These are phyloP conservation scores for Drosophila fulvimacula DNA, from an alignment of 2,888 invertebrate species.

Conservation along the genomic window DNA sequence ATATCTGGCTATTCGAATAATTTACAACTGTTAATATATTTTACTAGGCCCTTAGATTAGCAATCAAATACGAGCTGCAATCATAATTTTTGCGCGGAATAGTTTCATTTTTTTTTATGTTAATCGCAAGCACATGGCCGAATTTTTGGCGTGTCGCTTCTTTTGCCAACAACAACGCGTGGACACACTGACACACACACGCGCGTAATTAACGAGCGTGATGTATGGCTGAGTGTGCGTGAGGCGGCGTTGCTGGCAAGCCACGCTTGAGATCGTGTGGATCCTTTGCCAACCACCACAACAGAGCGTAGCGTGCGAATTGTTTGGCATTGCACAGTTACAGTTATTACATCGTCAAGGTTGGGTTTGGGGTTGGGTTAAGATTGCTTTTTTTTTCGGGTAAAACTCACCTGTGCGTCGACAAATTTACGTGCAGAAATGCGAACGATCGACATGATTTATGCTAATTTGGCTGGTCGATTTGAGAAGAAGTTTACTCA, in stretches of 20 bases:
- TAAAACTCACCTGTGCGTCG: conserved; percentile 87
- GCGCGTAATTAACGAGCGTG: conserved; percentile 11
- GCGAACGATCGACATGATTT: conserved; percentile 88
- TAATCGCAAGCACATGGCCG: conserved; percentile 74
- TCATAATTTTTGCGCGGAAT: conserved; percentile 31
- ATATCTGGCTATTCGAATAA: conserved; percentile 6
- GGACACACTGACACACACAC: conserved; percentile 20
- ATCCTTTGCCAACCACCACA: conserved; percentile 37
- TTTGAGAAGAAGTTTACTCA: conserved; percentile 37
- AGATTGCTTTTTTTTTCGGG: not conserved
- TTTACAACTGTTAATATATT: conserved; percentile 21
- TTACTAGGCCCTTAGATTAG: conserved; percentile 12
- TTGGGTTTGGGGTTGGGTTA: not conserved
- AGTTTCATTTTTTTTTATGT: conserved; percentile 2
- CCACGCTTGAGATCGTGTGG: conserved; percentile 42
- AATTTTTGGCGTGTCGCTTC: conserved; percentile 64
- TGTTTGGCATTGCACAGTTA: conserved; percentile 13
- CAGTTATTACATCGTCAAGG: conserved; percentile 17
- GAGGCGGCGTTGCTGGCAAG: conserved; percentile 38
- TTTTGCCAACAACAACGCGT: conserved; percentile 45
- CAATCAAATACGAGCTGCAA: not conserved
- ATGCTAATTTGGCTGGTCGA: conserved; percentile 44
- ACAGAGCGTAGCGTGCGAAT: conserved; percentile 12
- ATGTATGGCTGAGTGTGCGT: conserved; percentile 18
- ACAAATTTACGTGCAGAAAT: conserved; percentile 87